Evolutionary conservation across 2,113 vertebrate genomes (phyloP), one percentile per base, ranked within the genome.

Genomic region (Zosterops lateralis): DNA sequence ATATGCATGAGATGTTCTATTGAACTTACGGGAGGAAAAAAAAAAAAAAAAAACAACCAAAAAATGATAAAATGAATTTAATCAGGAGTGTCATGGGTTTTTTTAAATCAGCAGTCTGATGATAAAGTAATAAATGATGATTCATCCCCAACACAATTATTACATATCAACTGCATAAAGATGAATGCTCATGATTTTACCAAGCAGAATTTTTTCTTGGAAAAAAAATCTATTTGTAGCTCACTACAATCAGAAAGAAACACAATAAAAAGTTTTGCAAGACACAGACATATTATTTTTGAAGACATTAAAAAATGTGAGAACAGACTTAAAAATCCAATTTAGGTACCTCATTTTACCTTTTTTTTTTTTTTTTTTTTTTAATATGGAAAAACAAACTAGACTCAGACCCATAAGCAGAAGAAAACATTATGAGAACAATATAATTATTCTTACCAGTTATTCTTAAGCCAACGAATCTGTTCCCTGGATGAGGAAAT

Each of bases 361-460:
- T 10, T 15, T 10, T 17, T 54, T 42, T 42, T 14, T 36, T 36
- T 36, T 36, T 44, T 56, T 54, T 14, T 54, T 24, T 58, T 42
- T 42, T 14, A 3, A 62, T 34, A 48, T 6, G 17, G 22, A 31
- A 57, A 82, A 84, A 28, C 12, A 77, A 89, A 48, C 8, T 74
- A 67, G 56, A 17, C 19, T 53, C 50, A 67, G 45, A 78, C 53
- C 29, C 65, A 71, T 31, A 79, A 90, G 62, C 36, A 92, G 48
- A 95, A 60, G 26, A 57, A 70, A 81, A 62, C 3, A 25, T 76
- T 87, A 72, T 54, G 45, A 82, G 50, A 90, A 85, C 36, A 71
- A 66, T 22, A 14, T 72, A 94, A 77, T 6, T 42, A 31, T 96
- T 89, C 98, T 98, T 98, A 98, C 98, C 98, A n/a, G 87, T 45